These are phyloP conservation scores for Drosophila insularis DNA, from an alignment of 1,140 invertebrate species.

Conservation along the genomic window DNA sequence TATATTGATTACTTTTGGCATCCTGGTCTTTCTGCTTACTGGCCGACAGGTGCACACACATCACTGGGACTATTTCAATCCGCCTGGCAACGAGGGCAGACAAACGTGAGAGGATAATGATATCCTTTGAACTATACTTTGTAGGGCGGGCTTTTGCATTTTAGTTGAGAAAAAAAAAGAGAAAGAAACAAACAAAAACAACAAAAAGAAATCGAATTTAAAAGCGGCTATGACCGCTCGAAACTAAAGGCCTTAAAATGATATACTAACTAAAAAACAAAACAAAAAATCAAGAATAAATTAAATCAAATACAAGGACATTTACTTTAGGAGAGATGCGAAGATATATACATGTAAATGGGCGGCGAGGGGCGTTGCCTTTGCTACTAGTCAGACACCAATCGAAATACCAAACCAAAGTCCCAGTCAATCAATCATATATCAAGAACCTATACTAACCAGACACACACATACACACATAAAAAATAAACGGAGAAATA, in stretches of 20 bases:
- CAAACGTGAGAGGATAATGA: conserved; percentile 57
- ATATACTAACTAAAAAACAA: conserved; percentile 64
- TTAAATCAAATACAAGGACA: conserved; percentile 14
- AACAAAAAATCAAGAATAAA: conserved; percentile 28
- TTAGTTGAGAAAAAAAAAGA: conserved; percentile 38
- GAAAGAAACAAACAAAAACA: conserved; percentile 5
- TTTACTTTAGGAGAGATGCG: conserved; percentile 62
- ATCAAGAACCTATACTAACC: conserved; percentile 43
- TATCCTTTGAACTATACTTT: conserved; percentile 33
- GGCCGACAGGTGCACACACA: conserved; percentile 88
- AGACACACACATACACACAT: conserved; percentile 8
- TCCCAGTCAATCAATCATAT: conserved; percentile 55
- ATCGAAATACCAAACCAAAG: conserved; percentile 48
- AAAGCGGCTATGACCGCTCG: conserved; percentile 62
- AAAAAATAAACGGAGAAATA: conserved; percentile 25
- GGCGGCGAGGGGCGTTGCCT: conserved; percentile 39
- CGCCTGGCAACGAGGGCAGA: conserved; percentile 84
- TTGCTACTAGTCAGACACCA: conserved; percentile 62
- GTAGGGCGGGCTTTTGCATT: conserved; percentile 65
- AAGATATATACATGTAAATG: conserved; percentile 19
- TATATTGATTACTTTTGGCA: conserved; percentile 88
- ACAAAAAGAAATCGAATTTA: conserved; percentile 67
- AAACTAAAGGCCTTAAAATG: conserved; percentile 77
- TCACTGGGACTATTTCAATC: conserved; percentile 93
- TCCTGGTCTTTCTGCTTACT: conserved; percentile 83